These are phyloP conservation scores for Glareola pratincola DNA, from an alignment of 2,113 vertebrate species.

Conservation along the genomic window DNA sequence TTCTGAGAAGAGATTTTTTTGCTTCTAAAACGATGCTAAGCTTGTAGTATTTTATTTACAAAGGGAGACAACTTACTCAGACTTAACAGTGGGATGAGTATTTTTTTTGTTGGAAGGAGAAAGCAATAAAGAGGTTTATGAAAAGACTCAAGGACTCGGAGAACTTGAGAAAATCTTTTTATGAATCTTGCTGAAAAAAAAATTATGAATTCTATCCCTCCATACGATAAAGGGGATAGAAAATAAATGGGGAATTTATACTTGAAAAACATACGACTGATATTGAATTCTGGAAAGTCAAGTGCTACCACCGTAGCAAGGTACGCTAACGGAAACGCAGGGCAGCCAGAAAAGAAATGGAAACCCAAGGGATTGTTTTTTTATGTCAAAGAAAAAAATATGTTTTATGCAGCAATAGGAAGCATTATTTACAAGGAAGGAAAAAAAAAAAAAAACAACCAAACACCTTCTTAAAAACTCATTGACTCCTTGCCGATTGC, in stretches of 20 bases:
- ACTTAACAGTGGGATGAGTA: neutral
- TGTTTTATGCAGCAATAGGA: neutral
- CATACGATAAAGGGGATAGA: neutral
- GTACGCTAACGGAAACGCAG: neutral
- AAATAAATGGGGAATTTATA: neutral
- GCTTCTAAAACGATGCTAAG: neutral
- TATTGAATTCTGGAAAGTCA: neutral
- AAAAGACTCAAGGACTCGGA: neutral
- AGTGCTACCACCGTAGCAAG: neutral
- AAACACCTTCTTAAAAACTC: neutral
- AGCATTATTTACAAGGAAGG: neutral
- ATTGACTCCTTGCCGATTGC: neutral
- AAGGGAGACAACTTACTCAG: neutral
- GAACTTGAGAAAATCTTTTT: neutral
- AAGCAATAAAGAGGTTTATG: neutral
- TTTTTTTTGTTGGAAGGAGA: neutral
- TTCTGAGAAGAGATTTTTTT: neutral
- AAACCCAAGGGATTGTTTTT: neutral
- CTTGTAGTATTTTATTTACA: neutral
- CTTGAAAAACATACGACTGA: neutral
- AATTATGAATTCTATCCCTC: neutral
- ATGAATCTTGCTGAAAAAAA: neutral
- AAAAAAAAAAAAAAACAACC: fast-evolving
- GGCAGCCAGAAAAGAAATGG: neutral
- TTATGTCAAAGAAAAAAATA: neutral